These are phyloP conservation scores for Oscheius sp. DNA, from an alignment of 2,888 invertebrate genomes.

Conservation along the genomic window DNA sequence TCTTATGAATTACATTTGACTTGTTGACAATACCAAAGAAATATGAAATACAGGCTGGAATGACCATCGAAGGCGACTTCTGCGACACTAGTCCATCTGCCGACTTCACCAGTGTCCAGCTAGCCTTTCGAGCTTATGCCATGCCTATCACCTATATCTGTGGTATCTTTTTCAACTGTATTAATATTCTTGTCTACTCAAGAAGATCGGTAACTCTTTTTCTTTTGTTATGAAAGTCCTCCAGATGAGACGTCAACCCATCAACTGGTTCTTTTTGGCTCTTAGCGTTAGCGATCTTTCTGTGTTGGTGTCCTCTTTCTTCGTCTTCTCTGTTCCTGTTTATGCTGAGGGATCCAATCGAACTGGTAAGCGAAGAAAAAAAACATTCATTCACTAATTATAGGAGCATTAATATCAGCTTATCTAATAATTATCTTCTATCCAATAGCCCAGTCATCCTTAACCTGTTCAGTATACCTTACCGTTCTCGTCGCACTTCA, in stretches of 20 bases:
- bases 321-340: conserved; percentile 62
- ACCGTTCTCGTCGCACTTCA: conserved; percentile 65
- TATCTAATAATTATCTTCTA: conserved; percentile 53
- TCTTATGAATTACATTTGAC: too few species aligned
- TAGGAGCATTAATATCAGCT: conserved; percentile 33
- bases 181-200: conserved; percentile 60
- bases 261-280: conserved; percentile 62
- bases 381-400: too few species aligned
- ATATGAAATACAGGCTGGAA: conserved; percentile 23
- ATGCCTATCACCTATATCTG: conserved; percentile 62
- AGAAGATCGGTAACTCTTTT: conserved; percentile 49
- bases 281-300: conserved; percentile 55
- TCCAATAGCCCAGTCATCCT: conserved; percentile 55
- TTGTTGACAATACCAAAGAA: neutral
- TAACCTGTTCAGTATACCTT: conserved; percentile 62
- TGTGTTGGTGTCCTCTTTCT: conserved; percentile 60
- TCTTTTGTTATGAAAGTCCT: conserved; percentile 1
- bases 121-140: conserved; percentile 60
- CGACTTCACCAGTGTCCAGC: conserved; percentile 50
- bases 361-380: conserved; percentile 22
- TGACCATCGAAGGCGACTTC: conserved; percentile 11
- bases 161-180: conserved; percentile 60
- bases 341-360: conserved; percentile 54
- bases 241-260: conserved; percentile 62
- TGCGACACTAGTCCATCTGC: conserved; percentile 28